Evolutionary conservation across 2,113 vertebrate genomes (phyloP).

Genomic region (Solea senegalensis): DNA sequence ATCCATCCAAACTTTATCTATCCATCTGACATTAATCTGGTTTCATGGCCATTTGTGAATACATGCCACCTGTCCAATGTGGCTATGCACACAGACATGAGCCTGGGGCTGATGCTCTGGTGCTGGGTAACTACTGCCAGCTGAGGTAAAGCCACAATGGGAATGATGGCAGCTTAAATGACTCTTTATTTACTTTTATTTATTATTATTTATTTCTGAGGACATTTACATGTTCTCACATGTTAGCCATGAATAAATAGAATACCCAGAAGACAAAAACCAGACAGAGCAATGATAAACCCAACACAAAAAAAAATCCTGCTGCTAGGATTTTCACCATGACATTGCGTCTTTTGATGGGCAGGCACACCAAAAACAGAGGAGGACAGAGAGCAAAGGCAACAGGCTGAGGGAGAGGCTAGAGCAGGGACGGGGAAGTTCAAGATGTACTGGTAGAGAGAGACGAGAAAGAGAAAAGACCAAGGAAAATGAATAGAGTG

Average conservation of each 20-base stretch:
- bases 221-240: background rate
- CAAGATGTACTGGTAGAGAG: background rate
- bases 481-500: background rate
- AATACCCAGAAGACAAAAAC: background rate
- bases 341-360: constrained; percentile 20
- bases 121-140: background rate
- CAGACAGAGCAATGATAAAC: background rate
- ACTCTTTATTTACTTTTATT: background rate
- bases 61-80: constrained; percentile 45
- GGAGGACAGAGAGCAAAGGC: constrained; percentile 14
- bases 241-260: background rate
- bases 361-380: background rate
- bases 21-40: constrained; percentile 46
- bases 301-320: background rate
- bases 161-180: constrained; percentile 5
- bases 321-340: background rate
- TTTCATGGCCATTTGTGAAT: constrained; percentile 27
- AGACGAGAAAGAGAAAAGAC: background rate
- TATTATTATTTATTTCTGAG: background rate
- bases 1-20: constrained; percentile 12
- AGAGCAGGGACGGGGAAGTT: background rate
- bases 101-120: background rate
- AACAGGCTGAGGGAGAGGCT: constrained; percentile 37
- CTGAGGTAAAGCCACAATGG: background rate
- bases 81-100: constrained; percentile 49